Evolutionary conservation across 2,888 invertebrate genomes (phyloP).

Genomic region (Lasioglossum figueresi): DNA sequence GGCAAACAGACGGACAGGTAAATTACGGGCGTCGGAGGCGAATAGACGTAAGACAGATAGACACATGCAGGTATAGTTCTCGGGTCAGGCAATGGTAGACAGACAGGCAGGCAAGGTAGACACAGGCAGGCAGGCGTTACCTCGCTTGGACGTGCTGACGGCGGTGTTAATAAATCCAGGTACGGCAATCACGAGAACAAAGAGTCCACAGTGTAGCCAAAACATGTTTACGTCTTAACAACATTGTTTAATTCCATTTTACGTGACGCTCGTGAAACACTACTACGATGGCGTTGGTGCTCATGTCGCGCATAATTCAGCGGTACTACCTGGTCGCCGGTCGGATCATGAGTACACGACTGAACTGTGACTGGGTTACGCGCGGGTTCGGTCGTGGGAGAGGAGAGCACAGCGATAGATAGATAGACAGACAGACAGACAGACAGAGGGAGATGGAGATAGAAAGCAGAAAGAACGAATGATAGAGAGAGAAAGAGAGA

Average conservation of each 20-base stretch:
- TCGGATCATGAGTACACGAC: slow-evolving; percentile 72
- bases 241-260: slow-evolving; percentile 84
- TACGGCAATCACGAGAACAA: slow-evolving; percentile 83
- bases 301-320: slow-evolving; percentile 78
- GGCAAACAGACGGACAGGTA: slow-evolving; percentile 16
- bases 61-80: neutral
- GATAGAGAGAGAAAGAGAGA: neutral
- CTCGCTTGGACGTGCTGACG: slow-evolving; percentile 82
- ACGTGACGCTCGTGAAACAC: slow-evolving; percentile 81
- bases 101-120: neutral
- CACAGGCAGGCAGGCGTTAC: slow-evolving; percentile 69
- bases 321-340: slow-evolving; percentile 77
- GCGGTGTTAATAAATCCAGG: slow-evolving; percentile 83
- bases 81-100: neutral
- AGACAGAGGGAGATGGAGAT: neutral
- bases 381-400: slow-evolving; percentile 10
- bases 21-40: neutral
- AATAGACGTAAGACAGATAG: neutral
- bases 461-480: neutral
- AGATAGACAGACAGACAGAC: neutral
- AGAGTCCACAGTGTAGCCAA: slow-evolving; percentile 83
- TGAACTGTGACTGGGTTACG: slow-evolving; percentile 39
- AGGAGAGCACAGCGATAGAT: slow-evolving; percentile 25
- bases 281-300: slow-evolving; percentile 73
- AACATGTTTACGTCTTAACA: slow-evolving; percentile 84